Evolutionary conservation across 2,888 invertebrate genomes (phyloP).

Genomic region (Cheiracanthium punctorium): DNA sequence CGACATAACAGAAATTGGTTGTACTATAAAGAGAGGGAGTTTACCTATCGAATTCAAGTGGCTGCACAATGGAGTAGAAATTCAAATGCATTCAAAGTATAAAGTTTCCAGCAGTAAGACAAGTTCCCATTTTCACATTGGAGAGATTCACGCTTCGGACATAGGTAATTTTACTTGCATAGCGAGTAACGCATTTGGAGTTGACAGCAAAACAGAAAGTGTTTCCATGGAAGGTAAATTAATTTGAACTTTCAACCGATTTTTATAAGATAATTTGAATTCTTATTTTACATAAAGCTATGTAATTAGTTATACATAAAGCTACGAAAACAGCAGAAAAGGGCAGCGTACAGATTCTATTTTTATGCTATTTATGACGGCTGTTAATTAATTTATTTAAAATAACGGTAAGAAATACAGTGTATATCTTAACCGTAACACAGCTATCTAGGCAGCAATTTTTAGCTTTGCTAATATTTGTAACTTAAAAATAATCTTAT

Average conservation of each 20-base stretch:
- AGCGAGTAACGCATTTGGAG: slow-evolving; percentile 35
- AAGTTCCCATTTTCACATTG: slow-evolving; percentile 29
- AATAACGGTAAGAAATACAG: too few relatives aligned
- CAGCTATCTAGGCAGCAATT: too few relatives aligned
- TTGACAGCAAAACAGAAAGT: slow-evolving; percentile 22
- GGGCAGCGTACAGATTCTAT: too few relatives aligned
- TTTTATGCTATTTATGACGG: too few relatives aligned
- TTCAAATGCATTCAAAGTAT: neutral
- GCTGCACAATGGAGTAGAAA: slow-evolving; percentile 36
- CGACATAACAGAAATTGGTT: slow-evolving; percentile 42
- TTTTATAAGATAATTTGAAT: too few relatives aligned
- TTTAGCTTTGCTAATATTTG: too few relatives aligned
- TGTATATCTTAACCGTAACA: too few relatives aligned
- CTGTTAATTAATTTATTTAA: too few relatives aligned
- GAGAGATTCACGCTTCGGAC: slow-evolving; percentile 35
- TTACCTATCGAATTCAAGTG: slow-evolving; percentile 52
- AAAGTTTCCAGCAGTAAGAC: slow-evolving; percentile 24
- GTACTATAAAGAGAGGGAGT: slow-evolving; percentile 49
- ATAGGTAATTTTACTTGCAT: slow-evolving; percentile 67
- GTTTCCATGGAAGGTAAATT: slow-evolving; percentile 54
- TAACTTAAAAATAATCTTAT: too few relatives aligned
- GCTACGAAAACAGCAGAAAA: too few relatives aligned
- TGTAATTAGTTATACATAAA: too few relatives aligned
- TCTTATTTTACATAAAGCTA: too few relatives aligned
- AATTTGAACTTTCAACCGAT: neutral